phyloP scores from a whole-genome alignment of 2,888 invertebrate genomes.

The Rhagonycha fulva region DNA sequence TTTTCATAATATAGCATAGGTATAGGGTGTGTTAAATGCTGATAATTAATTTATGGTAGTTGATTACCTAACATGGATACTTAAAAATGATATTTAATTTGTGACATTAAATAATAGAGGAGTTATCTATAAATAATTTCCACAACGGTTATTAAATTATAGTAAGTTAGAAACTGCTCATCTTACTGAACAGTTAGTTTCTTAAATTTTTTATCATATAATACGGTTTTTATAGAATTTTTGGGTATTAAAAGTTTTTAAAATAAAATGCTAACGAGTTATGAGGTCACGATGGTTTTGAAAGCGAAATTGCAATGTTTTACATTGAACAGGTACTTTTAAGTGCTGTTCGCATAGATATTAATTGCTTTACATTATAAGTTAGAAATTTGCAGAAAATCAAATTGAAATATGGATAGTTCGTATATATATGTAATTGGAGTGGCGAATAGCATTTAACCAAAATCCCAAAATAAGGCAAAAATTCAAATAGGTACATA shows the following conservation, averaged over 20 bases:
- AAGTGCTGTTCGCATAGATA: too few relatives aligned
- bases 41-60: not conserved
- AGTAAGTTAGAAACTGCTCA: not conserved
- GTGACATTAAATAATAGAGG: not conserved
- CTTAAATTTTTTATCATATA: not conserved
- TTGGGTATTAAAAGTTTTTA: not conserved
- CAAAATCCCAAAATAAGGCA: too few relatives aligned
- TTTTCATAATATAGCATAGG: not conserved
- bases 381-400: too few relatives aligned
- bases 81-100: not conserved
- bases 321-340: not conserved
- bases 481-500: too few relatives aligned
- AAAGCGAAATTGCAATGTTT: not conserved
- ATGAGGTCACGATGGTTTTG: not conserved
- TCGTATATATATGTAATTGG: too few relatives aligned
- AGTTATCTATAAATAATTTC: not conserved
- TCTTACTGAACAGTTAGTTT: not conserved
- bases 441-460: too few relatives aligned
- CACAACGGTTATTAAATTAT: not conserved
- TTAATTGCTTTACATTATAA: too few relatives aligned
- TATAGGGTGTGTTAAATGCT: not conserved
- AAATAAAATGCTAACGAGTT: not conserved
- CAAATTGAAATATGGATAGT: too few relatives aligned
- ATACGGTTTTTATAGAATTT: not conserved
- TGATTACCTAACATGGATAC: not conserved